phyloP scores from a whole-genome alignment of 2,797 vertebrate species.

The Smutsia gigantea region DNA sequence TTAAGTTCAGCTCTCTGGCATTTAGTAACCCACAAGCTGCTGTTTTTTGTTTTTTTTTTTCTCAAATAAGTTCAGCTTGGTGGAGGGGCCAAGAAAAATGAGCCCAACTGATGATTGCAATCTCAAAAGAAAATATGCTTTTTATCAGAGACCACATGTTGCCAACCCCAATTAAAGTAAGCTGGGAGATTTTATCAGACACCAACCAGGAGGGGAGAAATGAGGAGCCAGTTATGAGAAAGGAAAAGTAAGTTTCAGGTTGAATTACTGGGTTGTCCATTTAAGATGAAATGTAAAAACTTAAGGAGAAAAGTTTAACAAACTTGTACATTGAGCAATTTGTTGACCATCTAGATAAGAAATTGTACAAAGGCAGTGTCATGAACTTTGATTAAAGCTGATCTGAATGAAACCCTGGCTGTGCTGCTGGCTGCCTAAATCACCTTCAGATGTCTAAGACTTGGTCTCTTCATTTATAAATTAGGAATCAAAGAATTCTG shows the following conservation, averaged over 20 bases:
- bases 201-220: constrained; percentile 79
- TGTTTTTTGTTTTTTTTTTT: constrained; percentile 89
- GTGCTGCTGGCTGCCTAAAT: neutral
- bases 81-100: constrained; percentile 89
- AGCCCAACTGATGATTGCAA: constrained; percentile 88
- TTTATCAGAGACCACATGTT: constrained; percentile 90
- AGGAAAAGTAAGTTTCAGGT: neutral
- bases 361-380: neutral
- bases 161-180: constrained; percentile 88
- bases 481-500: neutral
- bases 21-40: constrained; percentile 89
- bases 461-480: neutral
- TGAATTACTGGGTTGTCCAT: neutral
- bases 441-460: neutral
- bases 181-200: constrained; percentile 85
- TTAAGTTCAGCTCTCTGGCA: constrained; percentile 87
- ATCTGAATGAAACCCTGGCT: neutral
- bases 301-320: neutral
- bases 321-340: neutral
- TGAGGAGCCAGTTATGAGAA: constrained; percentile 59
- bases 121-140: constrained; percentile 90
- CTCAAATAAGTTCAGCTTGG: constrained; percentile 86
- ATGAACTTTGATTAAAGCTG: neutral
- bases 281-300: neutral
- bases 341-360: neutral